Base-by-base conservation (phyloP, 2,888 invertebrate genomes). In the Napeogenes sylphis region DNA sequence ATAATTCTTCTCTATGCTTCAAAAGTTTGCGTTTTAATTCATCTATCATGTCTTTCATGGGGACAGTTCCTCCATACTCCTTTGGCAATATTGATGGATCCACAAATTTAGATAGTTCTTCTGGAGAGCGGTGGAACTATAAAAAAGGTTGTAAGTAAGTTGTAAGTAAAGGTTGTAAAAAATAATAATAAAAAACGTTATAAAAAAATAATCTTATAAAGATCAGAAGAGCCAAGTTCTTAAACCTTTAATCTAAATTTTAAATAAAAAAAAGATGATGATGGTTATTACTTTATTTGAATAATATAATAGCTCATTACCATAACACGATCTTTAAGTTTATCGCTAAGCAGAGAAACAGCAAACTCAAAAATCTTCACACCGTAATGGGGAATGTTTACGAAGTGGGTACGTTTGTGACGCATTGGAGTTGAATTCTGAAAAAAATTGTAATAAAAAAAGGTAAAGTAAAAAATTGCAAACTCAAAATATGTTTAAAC, bases 341-440 rank as follows among this genome's bases (percentile, higher is more conserved):
- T 98, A 55, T 96, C 96, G 73, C 94, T 96, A 13, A 98, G 92
- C 70, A 97, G 90, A 4, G 95, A 94, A 56, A 96, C 93, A 6
- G 94, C 95, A 76, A 97, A 94, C 80, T 97, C 96, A 73, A 97
- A 94, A 72, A 97, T 92, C 77, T 95, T 94, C 12, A 94, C 93
- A 13, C 96, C 96, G 75, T 94, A 95, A 56, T 93, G 92, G 1
- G 97, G 96, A 66, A 97, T 94, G 80, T 97, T 96, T 64, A 97
- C 91, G 76, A 97, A 95, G 79, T 97, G 96, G 0, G 97, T 95
- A 71, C 95, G 93, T 82, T 97, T 97, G 84, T 97, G 97, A 32
- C 97, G 91, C 95, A 97, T 96, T 2, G 98, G 98, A 21, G 97
- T 95, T 2, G 97, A 95, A 80, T 95, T 96, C 94, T 95, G 89